Percentiles rank a stretch among this genome's conserved stretches.
Evolutionary conservation across 2,113 vertebrate species (phyloP).

Genomic region (Ia io): DNA sequence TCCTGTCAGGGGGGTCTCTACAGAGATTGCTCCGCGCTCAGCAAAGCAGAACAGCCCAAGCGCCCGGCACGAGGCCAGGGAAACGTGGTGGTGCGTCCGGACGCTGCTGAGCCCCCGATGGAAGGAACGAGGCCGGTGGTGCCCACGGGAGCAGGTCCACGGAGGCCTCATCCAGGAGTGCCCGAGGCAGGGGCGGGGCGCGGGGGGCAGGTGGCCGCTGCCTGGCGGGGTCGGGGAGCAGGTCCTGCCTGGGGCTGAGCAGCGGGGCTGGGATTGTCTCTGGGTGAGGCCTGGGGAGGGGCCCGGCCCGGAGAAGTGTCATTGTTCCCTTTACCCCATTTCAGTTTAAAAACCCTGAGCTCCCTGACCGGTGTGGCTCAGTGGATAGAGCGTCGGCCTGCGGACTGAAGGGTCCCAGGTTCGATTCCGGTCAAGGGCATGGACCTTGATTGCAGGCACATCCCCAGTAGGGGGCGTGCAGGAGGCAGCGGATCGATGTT

Average conservation of each 20-base stretch:
- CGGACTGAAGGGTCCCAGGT: no score
- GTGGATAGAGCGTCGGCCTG: no score
- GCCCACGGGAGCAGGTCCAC: neutral
- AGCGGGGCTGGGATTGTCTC: accelerated
- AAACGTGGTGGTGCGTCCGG: accelerated
- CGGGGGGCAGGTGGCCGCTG: no score
- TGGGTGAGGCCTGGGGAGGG: accelerated
- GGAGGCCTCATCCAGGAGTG: accelerated
- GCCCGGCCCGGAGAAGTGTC: accelerated
- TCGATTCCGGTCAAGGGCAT: no score
- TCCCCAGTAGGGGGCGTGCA: no score
- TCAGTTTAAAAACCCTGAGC: no score
- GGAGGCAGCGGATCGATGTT: no score
- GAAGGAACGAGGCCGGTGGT: neutral
- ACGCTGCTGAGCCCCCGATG: accelerated
- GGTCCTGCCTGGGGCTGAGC: no score
- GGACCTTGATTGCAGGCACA: no score
- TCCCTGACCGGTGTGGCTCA: no score
- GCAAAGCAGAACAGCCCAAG: accelerated
- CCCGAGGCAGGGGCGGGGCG: no score
- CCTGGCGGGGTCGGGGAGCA: no score
- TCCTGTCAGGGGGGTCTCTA: accelerated
- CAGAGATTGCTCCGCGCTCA: neutral
- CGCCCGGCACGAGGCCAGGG: accelerated
- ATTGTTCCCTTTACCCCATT: accelerated